Conservation (phyloP, 2,113 vertebrate species). For the Vimba vimba region DNA sequence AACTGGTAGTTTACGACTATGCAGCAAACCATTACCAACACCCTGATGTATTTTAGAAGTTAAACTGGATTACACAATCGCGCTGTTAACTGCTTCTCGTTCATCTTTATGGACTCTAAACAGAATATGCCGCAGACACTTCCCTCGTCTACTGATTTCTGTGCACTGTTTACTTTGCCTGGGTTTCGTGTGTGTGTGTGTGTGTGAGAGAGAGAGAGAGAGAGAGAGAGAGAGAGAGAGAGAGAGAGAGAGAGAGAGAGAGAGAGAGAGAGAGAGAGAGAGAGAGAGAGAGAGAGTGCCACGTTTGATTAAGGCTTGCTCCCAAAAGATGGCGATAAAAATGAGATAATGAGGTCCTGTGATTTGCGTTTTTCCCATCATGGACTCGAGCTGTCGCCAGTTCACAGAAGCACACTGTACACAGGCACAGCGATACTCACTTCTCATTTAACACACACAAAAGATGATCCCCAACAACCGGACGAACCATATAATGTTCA, state of each 20-base stretch:
- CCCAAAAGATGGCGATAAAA: conserved; percentile 81
- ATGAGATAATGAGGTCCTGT: conserved; percentile 89
- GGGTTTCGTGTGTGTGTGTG: background rate
- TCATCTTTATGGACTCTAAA: conserved; percentile 4
- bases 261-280: conserved; percentile 28
- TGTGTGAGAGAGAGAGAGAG: conserved; percentile 29
- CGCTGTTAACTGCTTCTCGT: background rate
- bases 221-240: conserved; percentile 28
- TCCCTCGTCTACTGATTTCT: background rate
- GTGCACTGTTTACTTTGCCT: background rate
- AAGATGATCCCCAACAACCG: conserved; percentile 89
- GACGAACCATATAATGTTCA: conserved; percentile 87
- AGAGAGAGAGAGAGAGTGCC: conserved; percentile 60
- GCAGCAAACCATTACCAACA: background rate
- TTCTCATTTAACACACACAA: conserved; percentile 91
- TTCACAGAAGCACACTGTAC: conserved; percentile 86
- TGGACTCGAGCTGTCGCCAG: conserved; percentile 87
- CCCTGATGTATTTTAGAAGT: background rate
- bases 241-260: conserved; percentile 11
- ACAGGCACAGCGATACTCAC: conserved; percentile 87
- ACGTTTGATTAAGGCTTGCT: conserved; percentile 78
- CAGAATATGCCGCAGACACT: conserved; percentile 5
- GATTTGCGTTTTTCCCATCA: conserved; percentile 85
- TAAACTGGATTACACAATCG: background rate
- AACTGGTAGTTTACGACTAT: background rate